Conservation (phyloP, 1,140 invertebrate species). For the Tetraneura akinire region DNA sequence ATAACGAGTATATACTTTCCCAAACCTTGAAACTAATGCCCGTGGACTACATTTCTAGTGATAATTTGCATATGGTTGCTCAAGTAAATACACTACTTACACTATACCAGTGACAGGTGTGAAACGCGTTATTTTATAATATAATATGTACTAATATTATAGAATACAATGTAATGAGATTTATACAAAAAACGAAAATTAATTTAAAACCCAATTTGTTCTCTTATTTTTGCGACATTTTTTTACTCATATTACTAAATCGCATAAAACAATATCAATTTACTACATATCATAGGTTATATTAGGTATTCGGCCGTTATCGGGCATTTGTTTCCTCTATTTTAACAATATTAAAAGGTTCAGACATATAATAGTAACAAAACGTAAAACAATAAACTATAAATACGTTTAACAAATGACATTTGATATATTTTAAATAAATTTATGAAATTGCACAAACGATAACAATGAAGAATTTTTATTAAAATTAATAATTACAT, state of each 20-base stretch:
- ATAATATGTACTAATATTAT: not conserved
- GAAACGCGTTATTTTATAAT: constrained; percentile 22
- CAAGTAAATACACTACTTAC: constrained; percentile 24
- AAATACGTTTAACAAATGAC: too few relatives aligned
- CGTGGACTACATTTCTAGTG: constrained; percentile 3
- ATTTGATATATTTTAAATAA: not conserved
- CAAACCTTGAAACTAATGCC: constrained; percentile 13
- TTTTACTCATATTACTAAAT: constrained; percentile 19
- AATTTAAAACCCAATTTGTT: not conserved
- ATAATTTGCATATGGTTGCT: constrained; percentile 30
- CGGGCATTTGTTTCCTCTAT: not conserved
- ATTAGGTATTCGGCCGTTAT: not conserved
- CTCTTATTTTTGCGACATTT: constrained; percentile 34
- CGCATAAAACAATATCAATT: not conserved
- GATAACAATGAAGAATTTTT: too few relatives aligned
- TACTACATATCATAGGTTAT: not conserved
- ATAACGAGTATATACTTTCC: constrained; percentile 16
- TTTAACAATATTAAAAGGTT: not conserved
- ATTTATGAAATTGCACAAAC: too few relatives aligned
- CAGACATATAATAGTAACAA: too few relatives aligned
- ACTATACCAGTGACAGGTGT: constrained; percentile 12
- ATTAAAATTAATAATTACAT: constrained; percentile 8
- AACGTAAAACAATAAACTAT: too few relatives aligned
- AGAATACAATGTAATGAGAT: not conserved
- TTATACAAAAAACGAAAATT: not conserved